These are phyloP conservation scores for Drepana arcuata DNA, from an alignment of 1,140 invertebrate species.

Conservation along the genomic window DNA sequence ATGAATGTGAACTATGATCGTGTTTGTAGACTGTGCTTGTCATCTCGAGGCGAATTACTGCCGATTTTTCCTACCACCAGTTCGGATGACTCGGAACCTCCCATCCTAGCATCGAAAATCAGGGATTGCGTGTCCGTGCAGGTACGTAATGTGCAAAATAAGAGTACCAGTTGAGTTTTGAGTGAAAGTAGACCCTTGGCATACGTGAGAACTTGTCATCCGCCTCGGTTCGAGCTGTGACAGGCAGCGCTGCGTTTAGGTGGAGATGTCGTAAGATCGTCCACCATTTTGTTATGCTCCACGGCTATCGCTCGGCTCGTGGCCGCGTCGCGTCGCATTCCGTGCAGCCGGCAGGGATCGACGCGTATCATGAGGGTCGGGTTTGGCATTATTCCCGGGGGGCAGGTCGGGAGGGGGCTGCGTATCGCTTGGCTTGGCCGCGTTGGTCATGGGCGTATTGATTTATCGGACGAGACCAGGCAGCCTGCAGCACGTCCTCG, in stretches of 20 bases:
- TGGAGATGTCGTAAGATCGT: constrained; percentile 73
- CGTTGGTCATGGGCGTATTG: constrained; percentile 62
- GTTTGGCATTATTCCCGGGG: constrained; percentile 61
- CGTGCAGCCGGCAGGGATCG: constrained; percentile 55
- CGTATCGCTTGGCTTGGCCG: constrained; percentile 38
- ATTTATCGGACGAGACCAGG: constrained; percentile 68
- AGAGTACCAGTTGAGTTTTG: constrained; percentile 38
- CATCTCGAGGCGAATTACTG: constrained; percentile 70
- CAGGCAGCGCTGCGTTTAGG: constrained; percentile 59
- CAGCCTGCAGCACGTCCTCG: constrained; percentile 27
- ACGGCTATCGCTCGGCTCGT: constrained; percentile 64
- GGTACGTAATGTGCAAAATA: constrained; percentile 66
- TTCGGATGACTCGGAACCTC: constrained; percentile 71
- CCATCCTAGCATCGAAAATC: constrained; percentile 73
- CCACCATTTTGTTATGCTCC: constrained; percentile 72
- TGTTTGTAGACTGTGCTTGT: constrained; percentile 77
- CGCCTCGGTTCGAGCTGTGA: constrained; percentile 62
- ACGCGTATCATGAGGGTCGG: constrained; percentile 52
- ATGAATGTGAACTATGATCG: constrained; percentile 68
- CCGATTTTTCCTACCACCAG: constrained; percentile 71
- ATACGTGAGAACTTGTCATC: constrained; percentile 69
- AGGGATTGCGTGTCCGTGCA: constrained; percentile 75
- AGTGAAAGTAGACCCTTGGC: constrained; percentile 68
- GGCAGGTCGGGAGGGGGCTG: constrained; percentile 51
- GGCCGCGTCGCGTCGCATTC: constrained; percentile 60